phyloP scores from a whole-genome alignment of 2,797 vertebrate species.

The Heteromormyrus szaboi region DNA sequence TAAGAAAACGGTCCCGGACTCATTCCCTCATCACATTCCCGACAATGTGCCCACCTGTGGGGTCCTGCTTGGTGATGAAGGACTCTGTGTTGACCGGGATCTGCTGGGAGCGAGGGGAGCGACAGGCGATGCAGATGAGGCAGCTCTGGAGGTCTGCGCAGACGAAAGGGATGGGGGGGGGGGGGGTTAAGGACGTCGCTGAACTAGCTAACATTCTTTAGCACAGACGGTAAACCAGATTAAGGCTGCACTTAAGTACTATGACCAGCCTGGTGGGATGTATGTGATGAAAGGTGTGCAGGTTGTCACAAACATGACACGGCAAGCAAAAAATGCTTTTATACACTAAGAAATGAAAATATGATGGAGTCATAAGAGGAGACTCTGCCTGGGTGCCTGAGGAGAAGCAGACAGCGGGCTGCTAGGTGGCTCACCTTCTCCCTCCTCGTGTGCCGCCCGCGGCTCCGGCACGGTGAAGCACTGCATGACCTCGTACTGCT shows the following conservation, averaged over 20 bases:
- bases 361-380: background rate
- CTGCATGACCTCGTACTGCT: slow-evolving; percentile 93
- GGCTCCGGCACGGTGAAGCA: slow-evolving; percentile 89
- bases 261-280: background rate
- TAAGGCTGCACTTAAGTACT: background rate
- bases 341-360: background rate
- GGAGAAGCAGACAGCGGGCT: background rate
- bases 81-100: slow-evolving; percentile 73
- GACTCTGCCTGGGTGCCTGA: background rate
- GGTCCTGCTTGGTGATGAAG: slow-evolving; percentile 92
- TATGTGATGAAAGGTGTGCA: background rate
- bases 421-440: slow-evolving; percentile 65
- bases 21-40: background rate
- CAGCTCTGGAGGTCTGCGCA: slow-evolving; percentile 83
- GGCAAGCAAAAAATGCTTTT: background rate
- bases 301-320: background rate
- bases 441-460: slow-evolving; percentile 78
- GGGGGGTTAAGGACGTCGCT: background rate
- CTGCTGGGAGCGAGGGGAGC: slow-evolving; percentile 71
- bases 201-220: background rate
- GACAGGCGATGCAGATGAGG: slow-evolving; percentile 86
- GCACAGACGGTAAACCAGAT: background rate
- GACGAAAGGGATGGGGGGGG: background rate
- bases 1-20: background rate
- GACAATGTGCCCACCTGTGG: slow-evolving; percentile 68